These are phyloP conservation scores for Acutogordius australiensis DNA, from an alignment of 2,888 invertebrate species.

Conservation along the genomic window DNA sequence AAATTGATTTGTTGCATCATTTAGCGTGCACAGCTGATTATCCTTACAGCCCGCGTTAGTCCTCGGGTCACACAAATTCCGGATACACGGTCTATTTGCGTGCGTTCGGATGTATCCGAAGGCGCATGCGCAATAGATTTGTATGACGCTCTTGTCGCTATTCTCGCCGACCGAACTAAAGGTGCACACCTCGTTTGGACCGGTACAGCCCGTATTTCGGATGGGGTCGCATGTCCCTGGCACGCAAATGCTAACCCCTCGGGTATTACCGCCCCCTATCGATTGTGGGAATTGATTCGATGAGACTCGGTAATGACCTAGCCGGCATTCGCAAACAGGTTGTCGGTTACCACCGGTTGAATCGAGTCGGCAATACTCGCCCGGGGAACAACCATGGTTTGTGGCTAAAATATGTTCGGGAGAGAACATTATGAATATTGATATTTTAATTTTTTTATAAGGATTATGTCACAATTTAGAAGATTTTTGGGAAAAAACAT, in stretches of 20 bases:
- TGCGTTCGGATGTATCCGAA: not conserved
- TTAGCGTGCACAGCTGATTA: not conserved
- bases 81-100: not conserved
- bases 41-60: not conserved
- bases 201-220: not conserved
- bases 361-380: not conserved
- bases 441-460: too few relatives aligned
- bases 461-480: too few relatives aligned
- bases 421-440: too few relatives aligned
- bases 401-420: not conserved
- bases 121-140: not conserved
- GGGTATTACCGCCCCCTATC: not conserved
- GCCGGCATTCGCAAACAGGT: not conserved
- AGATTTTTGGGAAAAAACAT: too few relatives aligned
- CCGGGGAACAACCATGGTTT: not conserved
- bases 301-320: not conserved
- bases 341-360: not conserved
- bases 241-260: not conserved
- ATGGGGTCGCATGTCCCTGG: not conserved
- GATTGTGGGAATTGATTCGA: not conserved
- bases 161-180: not conserved
- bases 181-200: not conserved
- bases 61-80: constrained; percentile 6
- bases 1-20: not conserved
- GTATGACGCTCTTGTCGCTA: too few relatives aligned